Evolutionary conservation across 2,888 invertebrate genomes (phyloP), one percentile per base, ranked within the genome.

Genomic region (Drosophila melanocephala): DNA sequence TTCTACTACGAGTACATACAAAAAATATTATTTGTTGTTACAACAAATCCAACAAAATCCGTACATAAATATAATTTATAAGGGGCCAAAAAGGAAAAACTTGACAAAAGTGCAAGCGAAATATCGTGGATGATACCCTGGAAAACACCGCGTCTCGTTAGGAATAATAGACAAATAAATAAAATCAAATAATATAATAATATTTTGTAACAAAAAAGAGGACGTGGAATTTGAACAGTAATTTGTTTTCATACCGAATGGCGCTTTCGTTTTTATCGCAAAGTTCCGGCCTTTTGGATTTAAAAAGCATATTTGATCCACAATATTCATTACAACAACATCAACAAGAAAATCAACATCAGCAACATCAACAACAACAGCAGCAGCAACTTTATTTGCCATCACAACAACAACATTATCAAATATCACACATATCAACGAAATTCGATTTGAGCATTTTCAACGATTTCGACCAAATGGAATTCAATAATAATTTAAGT

Each of bases 191-290:
- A 75, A 56, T 42, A 22, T 4, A 16, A 42, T 19, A 28, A n/a
- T 16, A n/a, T 32, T 42, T 42, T 37, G 19, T n/a, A 39, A 39
- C 3, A 30, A 42, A 52, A 52, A 52, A 32, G 22, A 33, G 26
- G 12, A 19, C 19, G 53, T 62, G 58, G 62, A 77, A 50, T 61
- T 68, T 19, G 10, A 32, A 70, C 69, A 53, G 72, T 68, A 64
- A 69, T 63, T 72, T 55, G 75, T 63, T 73, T 70, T 77, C 51
- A 26, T 87, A 83, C 82, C 93, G 93, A 93, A 94, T 94, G 93
- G 93, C 94, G 92, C 92, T 94, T 80, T 93, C 93, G 87, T 87
- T 93, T 84, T 83, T 92, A 84, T 90, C 93, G 66, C 92, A 91
- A 79, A 89, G 90, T 86, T 91, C 92, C 77, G 92, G 86, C 84